Evolutionary conservation across 2,888 invertebrate species (phyloP), one percentile per base, ranked within the genome.

Genomic region (Drepanosiphum platanoidis): DNA sequence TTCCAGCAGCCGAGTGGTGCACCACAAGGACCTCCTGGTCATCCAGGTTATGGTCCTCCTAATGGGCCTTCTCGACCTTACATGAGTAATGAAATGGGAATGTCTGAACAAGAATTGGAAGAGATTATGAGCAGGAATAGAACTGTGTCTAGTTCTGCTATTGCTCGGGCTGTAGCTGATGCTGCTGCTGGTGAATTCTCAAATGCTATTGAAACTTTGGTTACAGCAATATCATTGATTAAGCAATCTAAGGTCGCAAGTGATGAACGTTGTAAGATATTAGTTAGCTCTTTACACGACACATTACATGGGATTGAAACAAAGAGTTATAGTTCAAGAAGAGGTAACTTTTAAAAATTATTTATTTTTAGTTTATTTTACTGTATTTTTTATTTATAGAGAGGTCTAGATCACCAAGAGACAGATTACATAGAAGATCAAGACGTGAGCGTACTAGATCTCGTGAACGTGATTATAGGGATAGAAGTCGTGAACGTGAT

Each of bases 61-160:
- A 72, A 74, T 83, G 87, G 87, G 82, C 87, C 88, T 79, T 84
- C 84, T 68, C 52, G 84, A 86, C 78, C 79, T 32, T 80, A 86
- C 11, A 80, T 80, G 88, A 87, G 92, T 93, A 82, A 93, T 94
- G 84, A 84, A n/a, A 66, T 86, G 0, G 92, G 93, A 87, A 92
- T 97, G 88, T 93, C 94, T 87, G 99, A 99, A 90, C 95, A 95
- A 61, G 99, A 99, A 91, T 98, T 98, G 91, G 99, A 99, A 90
- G 99, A 99, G 90, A 96, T 98, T 86, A 98, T 99, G 96, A 94
- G 95, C 86, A 93, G 99, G 87, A 99, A 99, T 91, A 93, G 98
- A 88, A 98, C 98, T 13, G 99, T 99, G 0, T 98, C 97, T 61
- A 97, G 97, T 88, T 97, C 97, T 81, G 99, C 99, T 30, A 99